Evolutionary conservation across 1,140 invertebrate genomes (phyloP).

Genomic region (Epicauta chinensis): DNA sequence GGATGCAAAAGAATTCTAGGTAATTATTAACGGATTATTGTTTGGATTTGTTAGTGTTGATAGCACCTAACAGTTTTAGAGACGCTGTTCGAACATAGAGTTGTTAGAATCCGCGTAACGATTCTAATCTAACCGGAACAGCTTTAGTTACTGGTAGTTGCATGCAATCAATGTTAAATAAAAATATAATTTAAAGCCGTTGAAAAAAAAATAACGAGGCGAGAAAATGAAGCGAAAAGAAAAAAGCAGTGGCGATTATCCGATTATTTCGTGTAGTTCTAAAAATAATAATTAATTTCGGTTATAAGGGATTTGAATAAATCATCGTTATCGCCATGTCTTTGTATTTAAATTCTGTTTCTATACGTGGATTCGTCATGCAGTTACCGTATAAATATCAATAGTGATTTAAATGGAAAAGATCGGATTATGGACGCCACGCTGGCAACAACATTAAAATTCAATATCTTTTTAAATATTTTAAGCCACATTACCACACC

Average conservation of each 20-base stretch:
- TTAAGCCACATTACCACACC: constrained; percentile 10
- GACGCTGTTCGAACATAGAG: no score
- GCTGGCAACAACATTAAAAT: constrained; percentile 11
- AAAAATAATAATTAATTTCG: constrained; percentile 13
- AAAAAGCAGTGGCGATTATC: no score
- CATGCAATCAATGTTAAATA: constrained; percentile 18
- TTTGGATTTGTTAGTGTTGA: no score
- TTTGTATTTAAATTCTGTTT: constrained; percentile 17
- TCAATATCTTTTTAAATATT: constrained; percentile 10
- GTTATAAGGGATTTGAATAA: constrained; percentile 11
- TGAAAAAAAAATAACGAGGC: not conserved
- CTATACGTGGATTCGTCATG: constrained; percentile 13
- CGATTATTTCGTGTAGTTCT: constrained; percentile 11
- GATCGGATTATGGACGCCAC: constrained; percentile 13
- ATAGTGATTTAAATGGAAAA: constrained; percentile 15
- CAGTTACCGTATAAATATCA: constrained; percentile 18
- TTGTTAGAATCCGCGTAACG: no score
- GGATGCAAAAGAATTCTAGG: no score
- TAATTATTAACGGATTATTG: no score
- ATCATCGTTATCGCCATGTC: constrained; percentile 16
- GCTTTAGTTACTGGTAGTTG: constrained; percentile 10
- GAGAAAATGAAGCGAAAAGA: no score
- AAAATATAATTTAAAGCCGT: not conserved
- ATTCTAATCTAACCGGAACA: constrained; percentile 6
- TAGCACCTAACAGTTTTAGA: no score